These are phyloP conservation scores for Neomonachus schauinslandi DNA, from an alignment of 2,113 vertebrate species.

Conservation along the genomic window DNA sequence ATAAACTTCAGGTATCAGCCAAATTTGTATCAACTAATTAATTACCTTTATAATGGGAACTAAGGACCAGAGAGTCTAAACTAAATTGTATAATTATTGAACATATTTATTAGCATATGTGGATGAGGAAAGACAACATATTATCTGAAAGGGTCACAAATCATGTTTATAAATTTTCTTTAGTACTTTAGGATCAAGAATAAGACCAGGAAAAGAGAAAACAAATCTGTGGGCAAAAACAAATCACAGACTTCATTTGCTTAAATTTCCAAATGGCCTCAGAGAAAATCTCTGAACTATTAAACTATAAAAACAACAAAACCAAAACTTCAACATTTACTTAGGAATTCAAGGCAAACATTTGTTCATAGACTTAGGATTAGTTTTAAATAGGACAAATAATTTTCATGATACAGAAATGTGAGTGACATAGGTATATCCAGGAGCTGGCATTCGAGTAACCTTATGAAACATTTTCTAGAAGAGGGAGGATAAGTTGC, in stretches of 20 bases:
- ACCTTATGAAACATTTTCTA: not conserved
- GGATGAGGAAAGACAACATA: not conserved
- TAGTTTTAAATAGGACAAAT: not conserved
- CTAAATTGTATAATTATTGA: not conserved
- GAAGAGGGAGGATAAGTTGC: not conserved
- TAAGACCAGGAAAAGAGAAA: conserved; percentile 9
- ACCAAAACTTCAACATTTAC: not conserved
- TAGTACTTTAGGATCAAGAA: not conserved
- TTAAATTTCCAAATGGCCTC: not conserved
- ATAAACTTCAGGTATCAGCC: not conserved
- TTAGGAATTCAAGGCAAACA: not conserved
- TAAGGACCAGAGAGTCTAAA: not conserved
- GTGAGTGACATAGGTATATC: not conserved
- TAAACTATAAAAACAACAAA: conserved; percentile 3
- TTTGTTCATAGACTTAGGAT: not conserved
- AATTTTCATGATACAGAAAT: not conserved
- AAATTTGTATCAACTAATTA: not conserved
- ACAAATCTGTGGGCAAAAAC: not conserved
- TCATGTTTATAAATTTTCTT: not conserved
- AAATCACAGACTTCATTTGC: not conserved
- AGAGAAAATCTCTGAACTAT: not conserved
- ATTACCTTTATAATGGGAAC: not conserved
- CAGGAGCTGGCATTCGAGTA: not conserved
- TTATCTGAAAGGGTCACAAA: not conserved
- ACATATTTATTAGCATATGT: not conserved